Percentiles rank a stretch among this genome's conserved stretches.
These are phyloP conservation scores for Pseudomyrmex flavicornis DNA, from an alignment of 1,140 invertebrate genomes.

Conservation along the genomic window DNA sequence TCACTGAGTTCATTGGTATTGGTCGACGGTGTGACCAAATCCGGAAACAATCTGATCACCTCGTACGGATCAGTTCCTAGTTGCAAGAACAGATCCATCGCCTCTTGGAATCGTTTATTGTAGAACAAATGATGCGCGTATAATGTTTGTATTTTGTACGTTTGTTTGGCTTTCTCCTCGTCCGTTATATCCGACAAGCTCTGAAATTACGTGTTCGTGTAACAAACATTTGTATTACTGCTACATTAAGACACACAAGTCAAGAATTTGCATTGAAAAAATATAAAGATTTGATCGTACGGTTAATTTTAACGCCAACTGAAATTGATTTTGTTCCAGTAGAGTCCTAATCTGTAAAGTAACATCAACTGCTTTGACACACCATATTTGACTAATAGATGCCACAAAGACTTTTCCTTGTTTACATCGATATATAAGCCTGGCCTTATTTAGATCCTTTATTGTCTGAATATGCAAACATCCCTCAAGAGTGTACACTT, in stretches of 20 bases:
- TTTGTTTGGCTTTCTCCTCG: conserved; percentile 92
- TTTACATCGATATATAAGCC: conserved; percentile 89
- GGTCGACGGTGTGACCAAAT: conserved; percentile 90
- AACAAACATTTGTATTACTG: neutral
- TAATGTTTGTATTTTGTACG: conserved; percentile 94
- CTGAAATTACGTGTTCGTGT: conserved; percentile 84
- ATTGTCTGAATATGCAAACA: conserved; percentile 86
- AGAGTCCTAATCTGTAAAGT: conserved; percentile 93
- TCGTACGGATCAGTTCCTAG: conserved; percentile 96
- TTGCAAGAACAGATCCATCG: conserved; percentile 96
- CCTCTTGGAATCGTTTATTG: conserved; percentile 94
- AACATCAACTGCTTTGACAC: conserved; percentile 91
- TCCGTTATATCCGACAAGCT: conserved; percentile 93
- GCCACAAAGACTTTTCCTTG: conserved; percentile 94
- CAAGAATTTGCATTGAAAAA: conserved; percentile 22
- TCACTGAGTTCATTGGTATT: conserved; percentile 86
- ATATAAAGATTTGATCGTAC: conserved; percentile 86
- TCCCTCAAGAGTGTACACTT: conserved; percentile 92
- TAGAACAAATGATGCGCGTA: conserved; percentile 96
- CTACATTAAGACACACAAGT: neutral
- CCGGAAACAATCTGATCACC: conserved; percentile 97
- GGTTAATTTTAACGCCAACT: conserved; percentile 96
- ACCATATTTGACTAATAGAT: conserved; percentile 95
- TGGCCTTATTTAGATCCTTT: conserved; percentile 89
- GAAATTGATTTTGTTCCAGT: conserved; percentile 95